Base-by-base conservation (phyloP, 2,888 invertebrate species). In the Nomada ferruginata region DNA sequence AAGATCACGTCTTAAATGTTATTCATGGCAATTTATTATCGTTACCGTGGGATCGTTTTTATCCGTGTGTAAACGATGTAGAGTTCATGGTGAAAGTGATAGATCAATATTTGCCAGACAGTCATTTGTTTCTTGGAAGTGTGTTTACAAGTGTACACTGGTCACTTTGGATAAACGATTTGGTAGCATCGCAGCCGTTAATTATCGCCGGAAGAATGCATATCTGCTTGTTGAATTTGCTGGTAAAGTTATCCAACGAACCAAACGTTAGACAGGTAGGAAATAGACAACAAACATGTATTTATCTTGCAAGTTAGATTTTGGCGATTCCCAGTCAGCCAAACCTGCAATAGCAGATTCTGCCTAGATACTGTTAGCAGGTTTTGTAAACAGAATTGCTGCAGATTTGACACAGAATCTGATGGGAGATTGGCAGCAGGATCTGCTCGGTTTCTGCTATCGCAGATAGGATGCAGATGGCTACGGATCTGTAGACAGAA, bases 11-110 rank as follows among this genome's bases (percentile, higher is more conserved):
- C 60, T 93, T 96, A 36, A 94, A 94, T 53, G 95, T 96, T 0
- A 95, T 96, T 55, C 97, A 97, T 90, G 94, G 95, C 60, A 95
- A 96, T 72, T 95, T 97, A 76, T 92, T 95, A 1, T 94, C 94
- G 64, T 92, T 97, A 69, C 96, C 97, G 7, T 97, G 97, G 97
- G 95, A 96, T 66, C 94, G 95, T 83, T 96, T 97, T 89, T 95
- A 95, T 91, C 97, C 97, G 0, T 94, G 95, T 18, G 92, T 96
- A 20, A 93, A 94, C 52, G 96, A 97, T 90, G 94, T 97, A 26
- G 96, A 97, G 80, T 94, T 95, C 29, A 96, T 97, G 95, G 94
- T 96, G 64, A 96, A 95, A 93, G 95, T 96, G 7, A 94, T 95
- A 0, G 96, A 96, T 87, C 95, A 96, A 90, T 96, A 96, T 91